These are phyloP conservation scores for Gymnoscopelus braueri DNA, from an alignment of 2,797 vertebrate species.

Conservation along the genomic window DNA sequence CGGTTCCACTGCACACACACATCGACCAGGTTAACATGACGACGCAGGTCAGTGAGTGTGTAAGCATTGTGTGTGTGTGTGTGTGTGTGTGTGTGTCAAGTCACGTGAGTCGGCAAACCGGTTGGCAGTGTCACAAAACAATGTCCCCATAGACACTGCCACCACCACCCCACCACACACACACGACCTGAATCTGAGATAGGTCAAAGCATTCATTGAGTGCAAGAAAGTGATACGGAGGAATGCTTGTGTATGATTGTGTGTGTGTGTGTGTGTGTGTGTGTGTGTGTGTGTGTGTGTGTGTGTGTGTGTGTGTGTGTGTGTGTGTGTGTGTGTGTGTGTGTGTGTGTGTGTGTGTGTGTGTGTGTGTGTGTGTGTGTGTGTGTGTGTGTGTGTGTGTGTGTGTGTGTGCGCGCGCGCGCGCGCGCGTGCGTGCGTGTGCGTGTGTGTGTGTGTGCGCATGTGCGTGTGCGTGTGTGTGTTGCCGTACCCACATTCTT, in stretches of 20 bases:
- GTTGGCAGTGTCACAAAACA: too few relatives aligned
- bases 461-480: constrained; percentile 3
- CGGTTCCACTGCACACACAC: too few relatives aligned
- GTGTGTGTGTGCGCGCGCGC: constrained; percentile 14
- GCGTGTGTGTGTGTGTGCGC: background rate
- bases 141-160: too few relatives aligned
- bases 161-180: too few relatives aligned
- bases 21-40: too few relatives aligned
- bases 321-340: constrained; percentile 1
- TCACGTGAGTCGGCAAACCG: too few relatives aligned
- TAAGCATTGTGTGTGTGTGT: too few relatives aligned
- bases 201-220: background rate
- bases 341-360: background rate
- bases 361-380: background rate
- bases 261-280: constrained; percentile 5
- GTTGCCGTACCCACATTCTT: background rate
- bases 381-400: constrained; percentile 5
- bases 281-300: constrained; percentile 5
- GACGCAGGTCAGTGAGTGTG: too few relatives aligned
- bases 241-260: too few relatives aligned
- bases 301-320: constrained; percentile 9
- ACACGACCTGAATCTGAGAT: background rate
- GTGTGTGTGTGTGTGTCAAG: too few relatives aligned
- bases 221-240: too few relatives aligned
- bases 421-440: background rate